Evolutionary conservation across 2,797 vertebrate species (phyloP).

Genomic region (Sebastiscus albofasciatus): DNA sequence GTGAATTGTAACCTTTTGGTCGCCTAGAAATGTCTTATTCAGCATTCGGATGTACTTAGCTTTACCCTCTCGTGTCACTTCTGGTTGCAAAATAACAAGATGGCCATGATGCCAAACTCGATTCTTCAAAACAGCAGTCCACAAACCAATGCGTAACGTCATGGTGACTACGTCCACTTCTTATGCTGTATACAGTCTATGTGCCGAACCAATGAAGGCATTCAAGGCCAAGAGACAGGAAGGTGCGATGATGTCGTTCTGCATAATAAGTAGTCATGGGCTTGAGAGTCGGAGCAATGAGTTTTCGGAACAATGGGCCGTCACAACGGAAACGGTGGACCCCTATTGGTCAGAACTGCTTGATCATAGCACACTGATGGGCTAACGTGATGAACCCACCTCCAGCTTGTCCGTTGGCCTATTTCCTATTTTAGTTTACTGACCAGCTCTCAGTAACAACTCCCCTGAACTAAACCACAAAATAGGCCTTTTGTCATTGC

Average conservation of each 20-base stretch:
- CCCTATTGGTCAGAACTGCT: neutral
- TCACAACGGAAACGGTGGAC: neutral
- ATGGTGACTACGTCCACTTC: too few relatives aligned
- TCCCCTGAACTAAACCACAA: neutral
- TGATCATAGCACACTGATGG: neutral
- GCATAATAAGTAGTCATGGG: neutral
- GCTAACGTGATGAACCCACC: neutral
- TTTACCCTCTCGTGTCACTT: too few relatives aligned
- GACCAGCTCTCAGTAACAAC: neutral
- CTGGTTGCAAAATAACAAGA: too few relatives aligned
- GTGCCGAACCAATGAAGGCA: neutral
- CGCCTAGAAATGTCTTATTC: too few relatives aligned
- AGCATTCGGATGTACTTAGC: too few relatives aligned
- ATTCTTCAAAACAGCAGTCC: too few relatives aligned
- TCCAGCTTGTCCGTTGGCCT: neutral
- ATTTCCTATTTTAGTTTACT: neutral
- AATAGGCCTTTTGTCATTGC: neutral
- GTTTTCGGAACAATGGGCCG: too few relatives aligned
- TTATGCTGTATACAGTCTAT: too few relatives aligned
- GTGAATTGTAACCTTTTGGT: too few relatives aligned
- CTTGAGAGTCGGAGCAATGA: too few relatives aligned
- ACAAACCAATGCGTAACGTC: too few relatives aligned
- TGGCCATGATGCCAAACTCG: too few relatives aligned
- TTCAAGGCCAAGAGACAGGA: neutral
- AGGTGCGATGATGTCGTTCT: neutral